Percentiles rank a stretch among this genome's conserved stretches.
phyloP scores from a whole-genome alignment of 2,888 invertebrate genomes.

The Psylliodes chrysocephalus region DNA sequence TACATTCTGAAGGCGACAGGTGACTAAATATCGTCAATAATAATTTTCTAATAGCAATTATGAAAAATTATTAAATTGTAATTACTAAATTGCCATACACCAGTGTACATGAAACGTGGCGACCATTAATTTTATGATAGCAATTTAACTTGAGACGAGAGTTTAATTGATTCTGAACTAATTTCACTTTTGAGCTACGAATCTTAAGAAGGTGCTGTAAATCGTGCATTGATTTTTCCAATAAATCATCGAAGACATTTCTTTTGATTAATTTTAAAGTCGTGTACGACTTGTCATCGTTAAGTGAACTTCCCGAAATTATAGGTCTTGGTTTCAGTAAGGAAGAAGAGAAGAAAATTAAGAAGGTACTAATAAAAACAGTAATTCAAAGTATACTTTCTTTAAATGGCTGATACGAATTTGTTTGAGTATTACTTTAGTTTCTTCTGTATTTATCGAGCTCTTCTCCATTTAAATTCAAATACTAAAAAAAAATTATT shows the following conservation, averaged over 20 bases:
- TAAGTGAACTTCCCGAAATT: neutral
- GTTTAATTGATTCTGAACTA: conserved; percentile 1
- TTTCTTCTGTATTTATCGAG: too few relatives aligned
- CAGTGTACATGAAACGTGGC: neutral
- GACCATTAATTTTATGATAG: conserved; percentile 10
- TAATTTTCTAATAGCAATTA: neutral
- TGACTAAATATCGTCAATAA: neutral
- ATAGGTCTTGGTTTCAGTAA: neutral
- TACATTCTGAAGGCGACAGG: neutral
- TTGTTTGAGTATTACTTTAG: too few relatives aligned
- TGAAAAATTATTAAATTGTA: conserved; percentile 1
- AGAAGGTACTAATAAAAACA: neutral
- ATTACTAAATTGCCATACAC: conserved; percentile 4
- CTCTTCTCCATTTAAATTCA: too few relatives aligned
- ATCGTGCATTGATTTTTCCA: conserved; percentile 7
- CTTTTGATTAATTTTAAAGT: conserved; percentile 7
- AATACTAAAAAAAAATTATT: too few relatives aligned
- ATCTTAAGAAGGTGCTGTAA: neutral
- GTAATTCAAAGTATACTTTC: conserved; percentile 4
- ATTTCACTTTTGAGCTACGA: conserved; percentile 11
- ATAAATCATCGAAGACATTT: conserved; percentile 6
- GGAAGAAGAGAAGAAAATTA: neutral
- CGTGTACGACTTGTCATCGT: conserved; percentile 6
- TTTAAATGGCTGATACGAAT: neutral
- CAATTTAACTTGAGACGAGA: neutral